Percentiles rank a stretch among this genome's conserved stretches.
Evolutionary conservation across 2,797 vertebrate genomes (phyloP).

Genomic region (Crypturellus tataupa): DNA sequence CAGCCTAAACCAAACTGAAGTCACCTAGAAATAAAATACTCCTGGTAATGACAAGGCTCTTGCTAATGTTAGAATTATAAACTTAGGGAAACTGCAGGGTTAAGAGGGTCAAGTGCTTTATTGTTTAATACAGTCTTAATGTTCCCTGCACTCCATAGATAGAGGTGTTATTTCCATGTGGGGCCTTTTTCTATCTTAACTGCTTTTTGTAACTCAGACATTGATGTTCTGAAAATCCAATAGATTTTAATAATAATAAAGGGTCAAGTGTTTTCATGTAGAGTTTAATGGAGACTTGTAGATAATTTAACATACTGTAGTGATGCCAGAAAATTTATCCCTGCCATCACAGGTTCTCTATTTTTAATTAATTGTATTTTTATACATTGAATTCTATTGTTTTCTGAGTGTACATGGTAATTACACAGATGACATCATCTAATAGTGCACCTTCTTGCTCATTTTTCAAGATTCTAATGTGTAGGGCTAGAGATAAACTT

Average conservation of each 20-base stretch:
- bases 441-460: background rate
- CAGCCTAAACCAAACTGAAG: background rate
- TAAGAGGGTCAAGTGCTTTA: slow-evolving; percentile 42
- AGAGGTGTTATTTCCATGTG: slow-evolving; percentile 4
- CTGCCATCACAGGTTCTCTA: background rate
- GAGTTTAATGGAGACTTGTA: slow-evolving; percentile 29
- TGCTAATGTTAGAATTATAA: slow-evolving; percentile 26
- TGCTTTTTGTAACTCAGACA: background rate
- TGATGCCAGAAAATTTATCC: background rate
- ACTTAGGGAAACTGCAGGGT: background rate
- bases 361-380: background rate
- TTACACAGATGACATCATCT: background rate
- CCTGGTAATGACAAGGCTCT: background rate
- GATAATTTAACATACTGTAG: background rate
- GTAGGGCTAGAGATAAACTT: background rate
- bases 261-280: slow-evolving; percentile 22
- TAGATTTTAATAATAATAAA: slow-evolving; percentile 27
- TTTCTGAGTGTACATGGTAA: background rate
- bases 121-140: background rate
- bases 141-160: background rate
- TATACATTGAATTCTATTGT: background rate
- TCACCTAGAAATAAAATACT: slow-evolving; percentile 13
- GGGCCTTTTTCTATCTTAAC: slow-evolving; percentile 15
- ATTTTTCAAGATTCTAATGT: background rate
- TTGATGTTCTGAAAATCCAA: background rate